Conservation (phyloP, 2,888 invertebrate genomes). For the Agapostemon virescens region DNA sequence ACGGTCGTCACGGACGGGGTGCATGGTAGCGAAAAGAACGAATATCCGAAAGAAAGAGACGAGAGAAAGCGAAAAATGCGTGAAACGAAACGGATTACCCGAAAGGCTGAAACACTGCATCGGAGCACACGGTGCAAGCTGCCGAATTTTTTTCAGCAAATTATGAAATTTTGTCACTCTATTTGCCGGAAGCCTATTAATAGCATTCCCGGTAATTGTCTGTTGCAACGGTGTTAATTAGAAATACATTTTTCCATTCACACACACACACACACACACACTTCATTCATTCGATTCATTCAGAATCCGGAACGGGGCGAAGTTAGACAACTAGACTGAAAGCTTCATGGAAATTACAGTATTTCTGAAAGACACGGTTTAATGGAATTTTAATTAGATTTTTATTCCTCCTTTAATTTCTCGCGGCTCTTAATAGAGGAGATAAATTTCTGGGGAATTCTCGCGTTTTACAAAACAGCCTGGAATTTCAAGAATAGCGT, state of each 20-base stretch:
- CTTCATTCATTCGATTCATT: no score
- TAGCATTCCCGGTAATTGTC: background rate
- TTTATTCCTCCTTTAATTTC: background rate
- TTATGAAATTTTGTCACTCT: background rate
- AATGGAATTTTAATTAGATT: constrained; percentile 8
- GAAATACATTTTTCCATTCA: background rate
- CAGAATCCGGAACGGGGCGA: background rate
- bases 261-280: no score
- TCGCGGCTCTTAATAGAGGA: background rate
- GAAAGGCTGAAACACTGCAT: background rate
- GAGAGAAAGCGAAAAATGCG: background rate
- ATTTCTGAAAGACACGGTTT: background rate
- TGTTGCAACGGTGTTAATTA: no score
- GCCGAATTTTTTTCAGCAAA: background rate
- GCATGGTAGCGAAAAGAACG: constrained; percentile 8
- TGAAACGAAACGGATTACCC: constrained; percentile 8
- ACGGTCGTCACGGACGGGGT: background rate
- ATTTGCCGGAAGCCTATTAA: background rate
- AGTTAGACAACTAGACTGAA: background rate
- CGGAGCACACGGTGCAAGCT: background rate
- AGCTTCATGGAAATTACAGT: background rate
- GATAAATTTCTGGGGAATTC: background rate
- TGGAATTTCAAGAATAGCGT: background rate
- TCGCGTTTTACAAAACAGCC: background rate
- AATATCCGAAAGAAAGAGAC: background rate